A percentile compares a stretch with the other conserved stretches of the same genome.
Evolutionary conservation across 2,888 invertebrate species (phyloP).

Genomic region (Cheilosia variabilis): DNA sequence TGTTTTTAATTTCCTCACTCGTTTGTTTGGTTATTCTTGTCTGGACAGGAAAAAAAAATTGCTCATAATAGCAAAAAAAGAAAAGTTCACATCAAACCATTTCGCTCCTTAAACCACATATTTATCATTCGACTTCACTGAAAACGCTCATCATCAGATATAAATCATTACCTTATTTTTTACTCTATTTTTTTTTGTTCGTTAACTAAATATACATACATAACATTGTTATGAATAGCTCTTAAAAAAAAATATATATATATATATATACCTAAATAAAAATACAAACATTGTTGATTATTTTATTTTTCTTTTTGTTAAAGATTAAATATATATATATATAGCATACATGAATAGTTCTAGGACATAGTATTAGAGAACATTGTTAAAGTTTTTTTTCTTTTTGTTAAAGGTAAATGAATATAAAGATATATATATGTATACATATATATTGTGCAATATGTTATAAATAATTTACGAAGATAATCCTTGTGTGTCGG

Average conservation of each 20-base stretch:
- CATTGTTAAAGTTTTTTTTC: slow-evolving; percentile 50
- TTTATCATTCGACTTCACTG: slow-evolving; percentile 72
- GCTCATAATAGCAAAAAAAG: slow-evolving; percentile 16
- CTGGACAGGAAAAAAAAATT: slow-evolving; percentile 38
- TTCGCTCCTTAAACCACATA: slow-evolving; percentile 64
- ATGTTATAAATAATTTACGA: slow-evolving; percentile 59
- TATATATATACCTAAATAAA: background rate
- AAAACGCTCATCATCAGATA: slow-evolving; percentile 73
- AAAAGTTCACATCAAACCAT: slow-evolving; percentile 54
- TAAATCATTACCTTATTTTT: slow-evolving; percentile 54
- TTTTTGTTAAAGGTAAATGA: slow-evolving; percentile 56
- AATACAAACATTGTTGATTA: slow-evolving; percentile 45
- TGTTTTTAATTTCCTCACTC: slow-evolving; percentile 59
- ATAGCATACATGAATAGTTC: slow-evolving; percentile 43
- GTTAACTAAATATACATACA: slow-evolving; percentile 46
- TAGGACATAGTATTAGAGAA: slow-evolving; percentile 37
- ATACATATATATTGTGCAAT: slow-evolving; percentile 60
- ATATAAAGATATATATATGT: slow-evolving; percentile 46
- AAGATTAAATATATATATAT: slow-evolving; percentile 41
- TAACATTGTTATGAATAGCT: slow-evolving; percentile 44
- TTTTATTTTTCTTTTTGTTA: slow-evolving; percentile 51
- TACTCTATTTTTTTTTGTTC: slow-evolving; percentile 37
- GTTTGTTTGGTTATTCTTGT: slow-evolving; percentile 44
- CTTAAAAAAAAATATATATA: slow-evolving; percentile 13
- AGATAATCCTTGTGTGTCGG: slow-evolving; percentile 70